phyloP scores from a whole-genome alignment of 1,140 invertebrate genomes.

The Ditylenchus dipsaci region DNA sequence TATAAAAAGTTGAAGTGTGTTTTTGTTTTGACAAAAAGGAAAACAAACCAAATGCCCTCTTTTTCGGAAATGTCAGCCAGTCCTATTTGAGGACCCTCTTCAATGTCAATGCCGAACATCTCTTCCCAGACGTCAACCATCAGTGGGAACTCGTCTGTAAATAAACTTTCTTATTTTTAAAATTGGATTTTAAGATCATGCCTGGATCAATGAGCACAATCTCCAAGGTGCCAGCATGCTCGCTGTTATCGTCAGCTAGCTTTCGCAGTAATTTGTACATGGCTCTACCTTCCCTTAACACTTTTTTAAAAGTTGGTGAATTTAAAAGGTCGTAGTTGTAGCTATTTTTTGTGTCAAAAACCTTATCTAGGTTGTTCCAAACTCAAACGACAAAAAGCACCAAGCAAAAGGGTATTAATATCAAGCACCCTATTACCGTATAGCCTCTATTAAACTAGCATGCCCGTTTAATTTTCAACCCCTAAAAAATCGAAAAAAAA shows the following conservation, averaged over 20 bases:
- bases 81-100: conserved; percentile 57
- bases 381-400: too few relatives aligned
- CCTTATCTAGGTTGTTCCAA: too few relatives aligned
- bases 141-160: conserved; percentile 56
- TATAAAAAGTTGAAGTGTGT: not conserved
- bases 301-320: too few relatives aligned
- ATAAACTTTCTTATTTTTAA: too few relatives aligned
- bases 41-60: conserved; percentile 53
- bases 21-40: not conserved
- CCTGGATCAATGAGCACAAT: conserved; percentile 58
- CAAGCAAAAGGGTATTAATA: too few relatives aligned
- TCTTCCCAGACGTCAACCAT: conserved; percentile 59
- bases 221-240: conserved; percentile 56
- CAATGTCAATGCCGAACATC: conserved; percentile 58
- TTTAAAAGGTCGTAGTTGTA: too few relatives aligned
- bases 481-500: too few relatives aligned
- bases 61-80: conserved; percentile 58
- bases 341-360: too few relatives aligned
- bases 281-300: conserved; percentile 53
- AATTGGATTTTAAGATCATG: conserved; percentile 13
- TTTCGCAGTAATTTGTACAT: conserved; percentile 55
- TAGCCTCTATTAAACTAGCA: too few relatives aligned
- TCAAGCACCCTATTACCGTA: too few relatives aligned
- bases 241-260: conserved; percentile 56
- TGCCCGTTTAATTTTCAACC: too few relatives aligned